These are phyloP conservation scores for Rugalucina vietnamica DNA, from an alignment of 2,888 invertebrate species.

Conservation along the genomic window DNA sequence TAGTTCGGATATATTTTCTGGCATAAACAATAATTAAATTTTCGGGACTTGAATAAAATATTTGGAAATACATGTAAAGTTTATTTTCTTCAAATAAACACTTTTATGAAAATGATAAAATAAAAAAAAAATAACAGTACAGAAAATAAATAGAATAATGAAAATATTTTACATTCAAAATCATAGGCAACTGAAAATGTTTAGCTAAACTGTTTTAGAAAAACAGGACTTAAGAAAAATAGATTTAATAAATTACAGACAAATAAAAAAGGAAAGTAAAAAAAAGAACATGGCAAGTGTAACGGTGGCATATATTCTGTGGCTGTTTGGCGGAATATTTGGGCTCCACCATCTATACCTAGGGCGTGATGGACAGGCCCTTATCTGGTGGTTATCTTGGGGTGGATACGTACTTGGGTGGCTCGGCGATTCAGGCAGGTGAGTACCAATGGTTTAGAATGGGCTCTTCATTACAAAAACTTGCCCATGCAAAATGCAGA, in stretches of 20 bases:
- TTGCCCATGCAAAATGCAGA: too few species aligned
- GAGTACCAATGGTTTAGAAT: too few species aligned
- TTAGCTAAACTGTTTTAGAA: not conserved
- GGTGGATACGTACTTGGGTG: constrained; percentile 93
- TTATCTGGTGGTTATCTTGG: constrained; percentile 93
- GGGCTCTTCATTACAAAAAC: too few species aligned
- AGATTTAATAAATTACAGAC: not conserved
- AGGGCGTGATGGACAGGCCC: constrained; percentile 93
- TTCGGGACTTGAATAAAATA: too few species aligned
- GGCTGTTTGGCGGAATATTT: constrained; percentile 95
- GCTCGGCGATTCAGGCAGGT: constrained; percentile 86
- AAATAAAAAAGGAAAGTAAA: not conserved
- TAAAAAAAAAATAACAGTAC: too few species aligned
- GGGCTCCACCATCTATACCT: constrained; percentile 96
- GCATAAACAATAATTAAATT: too few species aligned
- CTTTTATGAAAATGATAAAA: too few species aligned
- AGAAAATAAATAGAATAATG: too few species aligned
- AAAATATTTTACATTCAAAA: too few species aligned
- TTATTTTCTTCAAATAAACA: too few species aligned
- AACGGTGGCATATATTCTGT: constrained; percentile 90
- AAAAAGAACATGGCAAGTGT: constrained; percentile 80
- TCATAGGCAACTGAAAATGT: not conserved
- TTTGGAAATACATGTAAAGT: too few species aligned
- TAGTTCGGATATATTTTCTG: too few species aligned
- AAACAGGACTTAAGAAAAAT: not conserved